phyloP scores from a whole-genome alignment of 2,113 vertebrate species.

The Dryoscopus gambensis region DNA sequence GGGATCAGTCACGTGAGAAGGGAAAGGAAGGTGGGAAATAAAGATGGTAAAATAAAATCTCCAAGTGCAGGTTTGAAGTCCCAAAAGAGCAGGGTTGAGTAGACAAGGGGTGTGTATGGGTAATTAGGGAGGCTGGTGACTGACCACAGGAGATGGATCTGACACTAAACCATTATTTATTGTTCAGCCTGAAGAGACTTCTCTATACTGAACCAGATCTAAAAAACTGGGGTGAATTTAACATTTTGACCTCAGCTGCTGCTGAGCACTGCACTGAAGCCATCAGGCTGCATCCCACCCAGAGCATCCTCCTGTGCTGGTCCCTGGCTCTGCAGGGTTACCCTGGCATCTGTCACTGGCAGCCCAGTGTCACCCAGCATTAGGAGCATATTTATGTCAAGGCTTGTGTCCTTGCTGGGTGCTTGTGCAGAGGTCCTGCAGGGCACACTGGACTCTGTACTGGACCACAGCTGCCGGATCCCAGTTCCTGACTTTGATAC shows the following conservation, averaged over 20 bases:
- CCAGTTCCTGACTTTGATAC: not conserved
- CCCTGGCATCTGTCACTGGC: not conserved
- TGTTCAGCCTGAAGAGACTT: not conserved
- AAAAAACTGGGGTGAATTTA: not conserved
- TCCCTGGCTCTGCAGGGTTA: not conserved
- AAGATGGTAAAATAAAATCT: not conserved
- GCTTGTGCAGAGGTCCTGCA: not conserved
- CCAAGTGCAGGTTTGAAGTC: not conserved
- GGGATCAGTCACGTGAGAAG: not conserved
- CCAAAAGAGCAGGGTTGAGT: not conserved
- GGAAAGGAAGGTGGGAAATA: not conserved
- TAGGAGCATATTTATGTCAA: not conserved
- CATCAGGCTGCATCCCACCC: not conserved
- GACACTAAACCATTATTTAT: not conserved
- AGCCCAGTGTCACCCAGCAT: not conserved
- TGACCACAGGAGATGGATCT: not conserved
- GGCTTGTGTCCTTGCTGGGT: not conserved
- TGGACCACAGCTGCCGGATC: not conserved
- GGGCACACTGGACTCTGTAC: not conserved
- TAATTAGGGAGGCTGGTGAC: not conserved
- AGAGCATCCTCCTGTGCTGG: not conserved
- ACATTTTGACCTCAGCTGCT: not conserved
- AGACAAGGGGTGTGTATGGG: not conserved
- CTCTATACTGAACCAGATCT: not conserved
- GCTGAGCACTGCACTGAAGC: not conserved